Conservation (phyloP, 2,797 vertebrate species). For the Bradypus variegatus region DNA sequence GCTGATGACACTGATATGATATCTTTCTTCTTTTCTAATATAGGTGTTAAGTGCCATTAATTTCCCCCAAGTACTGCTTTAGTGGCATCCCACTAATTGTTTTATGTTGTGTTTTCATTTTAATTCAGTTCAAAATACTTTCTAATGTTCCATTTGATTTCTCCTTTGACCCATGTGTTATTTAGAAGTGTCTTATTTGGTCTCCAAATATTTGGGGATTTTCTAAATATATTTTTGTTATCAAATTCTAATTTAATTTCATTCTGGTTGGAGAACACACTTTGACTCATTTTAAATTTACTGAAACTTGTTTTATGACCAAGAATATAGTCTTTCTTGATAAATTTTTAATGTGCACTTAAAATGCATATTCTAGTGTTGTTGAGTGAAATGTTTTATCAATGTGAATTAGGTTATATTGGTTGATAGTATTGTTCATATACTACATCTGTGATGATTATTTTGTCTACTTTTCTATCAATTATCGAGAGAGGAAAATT, state of each 20-base stretch:
- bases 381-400: conserved; percentile 21
- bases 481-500: conserved; percentile 15
- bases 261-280: conserved; percentile 16
- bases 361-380: background rate
- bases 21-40: background rate
- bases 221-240: conserved; percentile 19
- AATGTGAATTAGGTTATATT: background rate
- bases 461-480: background rate
- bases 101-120: background rate
- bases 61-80: background rate
- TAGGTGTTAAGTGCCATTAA: background rate
- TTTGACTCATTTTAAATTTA: conserved; percentile 29
- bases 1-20: background rate
- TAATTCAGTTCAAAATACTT: background rate
- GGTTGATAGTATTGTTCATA: conserved; percentile 13
- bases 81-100: background rate
- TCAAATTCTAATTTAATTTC: conserved; percentile 28
- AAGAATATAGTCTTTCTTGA: background rate
- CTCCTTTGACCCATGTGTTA: background rate
- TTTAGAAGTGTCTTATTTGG: conserved; percentile 12
- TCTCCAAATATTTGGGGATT: background rate
- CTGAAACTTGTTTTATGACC: conserved; percentile 14
- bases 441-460: conserved; percentile 8
- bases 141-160: background rate
- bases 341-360: background rate